Evolutionary conservation across 1,140 invertebrate genomes (phyloP), one percentile per base, ranked within the genome.

Genomic region (Drosophila auraria): DNA sequence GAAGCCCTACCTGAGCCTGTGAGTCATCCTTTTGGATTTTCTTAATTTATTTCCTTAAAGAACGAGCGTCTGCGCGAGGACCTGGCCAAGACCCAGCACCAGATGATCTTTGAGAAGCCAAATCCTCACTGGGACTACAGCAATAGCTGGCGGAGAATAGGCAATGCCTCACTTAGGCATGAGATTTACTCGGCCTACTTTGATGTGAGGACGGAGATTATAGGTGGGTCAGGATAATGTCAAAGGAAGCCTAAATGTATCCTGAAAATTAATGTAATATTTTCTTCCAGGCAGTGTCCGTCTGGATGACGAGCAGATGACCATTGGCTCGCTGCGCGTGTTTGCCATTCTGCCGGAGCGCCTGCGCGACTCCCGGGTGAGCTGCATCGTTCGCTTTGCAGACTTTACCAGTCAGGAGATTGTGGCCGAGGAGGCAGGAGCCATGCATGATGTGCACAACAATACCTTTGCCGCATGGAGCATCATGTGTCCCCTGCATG

Each of bases 181-280:
- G 78, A 91, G 33, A 87, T 93, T 15, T 93, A 91, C 51, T 82
- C 92, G 4, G 92, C 92, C 2, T 93, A 92, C 53, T 93, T 93
- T 33, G 92, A 93, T 91, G 42, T 57, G 7, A 65, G 92, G 23
- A 83, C 87, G 27, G 82, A 92, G 53, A 78, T 93, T 14, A 56
- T 91, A 44, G 68, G 92, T 92, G 33, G 9, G 33, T 33, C 33
- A 36, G 33, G 33, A 8, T 9, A 8, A 11, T 9, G 2, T 8
- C 33, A 33, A 33, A 33, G 33, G 33, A 33, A 33, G 33, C 9
- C 6, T 5, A 30, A 30, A 30, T 30, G 6, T 1, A 1, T 1
- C 9, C 33, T 33, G 27, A 6, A 30, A 30, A 8, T 33, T 33
- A 33, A 33, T 33, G 2, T 9, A 45, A n/a, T 40, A 7, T 33